A percentile compares a stretch with the other conserved stretches of the same genome.
Evolutionary conservation across 2,888 invertebrate species (phyloP).

Genomic region (Hydraecia micacea): DNA sequence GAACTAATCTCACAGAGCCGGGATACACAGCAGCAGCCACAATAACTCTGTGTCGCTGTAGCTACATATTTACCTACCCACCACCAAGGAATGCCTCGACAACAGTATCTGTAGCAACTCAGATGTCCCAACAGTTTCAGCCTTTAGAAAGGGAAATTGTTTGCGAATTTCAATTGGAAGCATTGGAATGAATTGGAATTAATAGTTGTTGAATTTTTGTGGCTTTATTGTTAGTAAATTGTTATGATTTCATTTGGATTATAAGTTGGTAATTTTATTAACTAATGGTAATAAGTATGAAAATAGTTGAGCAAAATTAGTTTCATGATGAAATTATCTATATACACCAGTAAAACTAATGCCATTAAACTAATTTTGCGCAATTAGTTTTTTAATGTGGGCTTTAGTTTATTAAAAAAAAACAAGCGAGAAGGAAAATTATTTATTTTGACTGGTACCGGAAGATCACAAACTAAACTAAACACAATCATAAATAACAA

Average conservation of each 20-base stretch:
- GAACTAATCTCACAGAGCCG: constrained; percentile 61
- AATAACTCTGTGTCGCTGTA: constrained; percentile 46
- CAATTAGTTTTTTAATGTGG: no score
- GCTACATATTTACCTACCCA: constrained; percentile 54
- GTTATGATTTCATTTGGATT: background rate
- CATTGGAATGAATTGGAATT: constrained; percentile 25
- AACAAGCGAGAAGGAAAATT: no score
- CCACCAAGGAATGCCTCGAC: constrained; percentile 50
- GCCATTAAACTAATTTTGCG: no score
- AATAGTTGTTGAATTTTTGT: constrained; percentile 23
- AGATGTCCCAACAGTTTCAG: constrained; percentile 48
- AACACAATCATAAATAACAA: background rate
- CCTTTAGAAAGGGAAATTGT: constrained; percentile 52
- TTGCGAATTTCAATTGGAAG: constrained; percentile 43
- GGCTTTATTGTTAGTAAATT: background rate
- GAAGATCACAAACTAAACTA: background rate
- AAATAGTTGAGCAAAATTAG: background rate
- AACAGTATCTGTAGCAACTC: constrained; percentile 52
- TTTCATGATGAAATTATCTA: background rate
- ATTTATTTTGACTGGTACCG: background rate
- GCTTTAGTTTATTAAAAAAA: background rate
- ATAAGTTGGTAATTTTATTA: background rate
- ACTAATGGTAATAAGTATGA: background rate
- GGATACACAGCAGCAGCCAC: constrained; percentile 52
- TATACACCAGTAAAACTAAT: no score